phyloP scores from a whole-genome alignment of 2,888 invertebrate species.

The Cryptocephalus primarius region DNA sequence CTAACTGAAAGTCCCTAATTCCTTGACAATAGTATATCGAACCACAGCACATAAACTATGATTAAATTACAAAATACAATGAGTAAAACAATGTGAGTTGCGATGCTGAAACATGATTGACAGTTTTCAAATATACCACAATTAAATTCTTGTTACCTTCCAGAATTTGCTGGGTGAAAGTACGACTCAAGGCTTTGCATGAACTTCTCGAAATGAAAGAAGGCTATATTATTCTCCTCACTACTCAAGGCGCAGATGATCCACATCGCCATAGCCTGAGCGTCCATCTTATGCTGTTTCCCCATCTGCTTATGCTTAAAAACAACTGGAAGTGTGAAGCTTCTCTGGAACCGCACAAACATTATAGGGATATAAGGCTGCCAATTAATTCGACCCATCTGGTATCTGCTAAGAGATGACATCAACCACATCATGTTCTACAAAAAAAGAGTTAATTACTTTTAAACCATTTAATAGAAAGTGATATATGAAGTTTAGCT shows the following conservation, averaged over 20 bases:
- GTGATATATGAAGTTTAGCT: background rate
- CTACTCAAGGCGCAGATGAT: constrained; percentile 55
- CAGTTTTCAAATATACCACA: no score
- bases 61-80: no score
- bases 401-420: constrained; percentile 58
- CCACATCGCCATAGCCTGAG: constrained; percentile 46
- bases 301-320: constrained; percentile 54
- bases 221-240: constrained; percentile 50
- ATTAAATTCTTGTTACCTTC: no score
- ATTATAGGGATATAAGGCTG: constrained; percentile 68
- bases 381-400: constrained; percentile 82
- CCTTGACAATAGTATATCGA: no score
- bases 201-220: constrained; percentile 66
- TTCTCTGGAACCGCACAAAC: constrained; percentile 47
- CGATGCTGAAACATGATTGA: no score
- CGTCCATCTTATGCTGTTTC: constrained; percentile 40
- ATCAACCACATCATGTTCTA: constrained; percentile 65
- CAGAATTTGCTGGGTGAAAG: constrained; percentile 80
- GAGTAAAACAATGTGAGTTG: no score
- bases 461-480: background rate
- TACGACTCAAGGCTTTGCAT: constrained; percentile 77
- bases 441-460: constrained; percentile 16
- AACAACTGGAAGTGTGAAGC: constrained; percentile 68
- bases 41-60: no score
- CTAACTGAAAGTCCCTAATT: no score